Percentiles rank a stretch among this genome's conserved stretches.
phyloP scores from a whole-genome alignment of 2,797 vertebrate species.

The Morelia viridis region DNA sequence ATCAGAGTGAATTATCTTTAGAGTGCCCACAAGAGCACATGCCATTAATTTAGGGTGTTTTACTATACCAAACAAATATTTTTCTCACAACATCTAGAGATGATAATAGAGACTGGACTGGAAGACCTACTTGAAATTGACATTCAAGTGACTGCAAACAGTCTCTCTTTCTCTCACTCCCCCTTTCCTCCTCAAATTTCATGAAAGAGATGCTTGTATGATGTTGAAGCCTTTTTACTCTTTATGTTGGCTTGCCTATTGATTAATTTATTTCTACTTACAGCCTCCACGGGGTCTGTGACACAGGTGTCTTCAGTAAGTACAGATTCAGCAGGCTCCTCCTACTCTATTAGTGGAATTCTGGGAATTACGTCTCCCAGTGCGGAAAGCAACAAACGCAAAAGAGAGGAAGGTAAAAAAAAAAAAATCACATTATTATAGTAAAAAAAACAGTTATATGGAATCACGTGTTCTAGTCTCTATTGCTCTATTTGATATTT shows the following conservation, averaged over 20 bases:
- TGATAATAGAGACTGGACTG: not conserved
- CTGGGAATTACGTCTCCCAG: conserved; percentile 92
- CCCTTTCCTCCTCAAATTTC: not conserved
- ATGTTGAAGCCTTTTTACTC: fast-evolving
- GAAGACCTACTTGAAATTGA: not conserved
- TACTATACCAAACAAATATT: not conserved
- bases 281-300: conserved; percentile 91
- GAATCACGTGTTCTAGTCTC: not conserved
- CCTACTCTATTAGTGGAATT: conserved; percentile 98
- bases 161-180: not conserved
- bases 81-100: not conserved
- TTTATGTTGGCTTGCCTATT: fast-evolving
- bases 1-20: not conserved
- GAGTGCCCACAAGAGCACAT: not conserved
- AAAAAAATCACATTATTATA: not conserved
- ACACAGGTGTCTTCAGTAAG: conserved; percentile 93
- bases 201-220: not conserved
- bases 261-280: conserved; percentile 50
- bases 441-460: not conserved
- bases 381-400: conserved; percentile 91
- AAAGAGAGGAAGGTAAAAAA: conserved; percentile 91
- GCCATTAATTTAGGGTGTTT: not conserved
- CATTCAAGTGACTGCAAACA: not conserved
- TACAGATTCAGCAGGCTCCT: conserved; percentile 93
- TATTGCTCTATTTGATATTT: not conserved